Evolutionary conservation across 2,113 vertebrate species (phyloP).

Genomic region (Rhinoderma darwinii): DNA sequence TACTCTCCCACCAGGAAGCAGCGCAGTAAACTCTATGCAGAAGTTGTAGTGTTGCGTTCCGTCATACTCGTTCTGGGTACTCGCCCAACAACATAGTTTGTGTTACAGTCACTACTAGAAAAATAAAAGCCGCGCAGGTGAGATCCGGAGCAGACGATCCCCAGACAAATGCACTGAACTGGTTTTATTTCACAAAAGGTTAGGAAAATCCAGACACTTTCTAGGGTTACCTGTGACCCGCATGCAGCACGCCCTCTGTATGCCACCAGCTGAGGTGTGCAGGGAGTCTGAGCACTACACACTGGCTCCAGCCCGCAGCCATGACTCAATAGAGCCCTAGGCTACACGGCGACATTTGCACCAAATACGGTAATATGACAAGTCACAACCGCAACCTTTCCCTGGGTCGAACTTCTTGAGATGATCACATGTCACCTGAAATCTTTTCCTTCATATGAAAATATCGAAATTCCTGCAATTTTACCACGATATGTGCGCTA

Average conservation of each 20-base stretch:
- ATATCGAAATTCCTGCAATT: no score
- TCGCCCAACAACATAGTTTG: slow-evolving; percentile 29
- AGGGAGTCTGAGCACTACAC: neutral
- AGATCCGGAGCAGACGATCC: neutral
- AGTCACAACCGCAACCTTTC: no score
- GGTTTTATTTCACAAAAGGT: slow-evolving; percentile 1
- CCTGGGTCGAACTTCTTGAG: no score
- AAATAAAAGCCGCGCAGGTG: neutral
- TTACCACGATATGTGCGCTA: no score
- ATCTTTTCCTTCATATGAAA: no score
- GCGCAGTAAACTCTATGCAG: neutral
- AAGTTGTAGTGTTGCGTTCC: no score
- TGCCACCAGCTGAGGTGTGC: neutral
- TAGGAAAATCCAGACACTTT: neutral
- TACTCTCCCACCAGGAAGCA: neutral
- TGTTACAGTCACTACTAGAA: neutral
- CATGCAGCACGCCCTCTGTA: neutral
- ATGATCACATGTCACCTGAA: no score
- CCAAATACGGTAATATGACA: no score
- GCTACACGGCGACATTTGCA: no score
- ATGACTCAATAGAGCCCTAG: no score
- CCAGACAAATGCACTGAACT: neutral
- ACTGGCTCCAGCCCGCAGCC: no score
- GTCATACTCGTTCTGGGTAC: neutral
- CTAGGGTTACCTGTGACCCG: neutral